phyloP scores from a whole-genome alignment of 2,113 vertebrate species.

The Burhinus oedicnemus region DNA sequence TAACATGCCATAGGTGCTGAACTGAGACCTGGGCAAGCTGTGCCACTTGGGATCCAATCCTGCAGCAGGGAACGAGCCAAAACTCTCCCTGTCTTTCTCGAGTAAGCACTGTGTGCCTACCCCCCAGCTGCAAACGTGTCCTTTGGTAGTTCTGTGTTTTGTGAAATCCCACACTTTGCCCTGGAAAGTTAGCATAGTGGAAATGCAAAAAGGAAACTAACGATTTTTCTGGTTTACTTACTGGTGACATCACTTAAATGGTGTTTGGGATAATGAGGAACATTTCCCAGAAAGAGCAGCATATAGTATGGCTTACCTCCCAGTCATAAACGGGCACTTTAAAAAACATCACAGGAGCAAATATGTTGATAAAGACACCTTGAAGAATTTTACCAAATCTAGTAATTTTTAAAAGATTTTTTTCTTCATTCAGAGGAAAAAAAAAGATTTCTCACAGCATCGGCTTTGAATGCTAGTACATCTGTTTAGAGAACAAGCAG shows the following conservation, averaged over 20 bases:
- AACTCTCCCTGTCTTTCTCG: accelerated
- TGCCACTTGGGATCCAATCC: neutral
- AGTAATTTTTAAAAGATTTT: neutral
- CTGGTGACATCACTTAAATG: accelerated
- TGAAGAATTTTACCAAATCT: neutral
- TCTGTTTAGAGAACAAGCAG: neutral
- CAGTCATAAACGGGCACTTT: neutral
- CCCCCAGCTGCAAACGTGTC: accelerated
- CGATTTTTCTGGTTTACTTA: accelerated
- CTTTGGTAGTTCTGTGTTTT: too few relatives aligned
- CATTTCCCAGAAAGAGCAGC: neutral
- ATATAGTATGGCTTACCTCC: accelerated
- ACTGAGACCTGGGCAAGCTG: neutral
- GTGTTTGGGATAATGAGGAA: accelerated
- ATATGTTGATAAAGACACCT: neutral
- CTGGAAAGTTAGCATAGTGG: neutral
- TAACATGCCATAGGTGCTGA: neutral
- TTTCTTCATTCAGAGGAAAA: neutral
- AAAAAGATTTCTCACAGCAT: neutral
- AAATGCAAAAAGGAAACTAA: neutral
- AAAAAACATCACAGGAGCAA: neutral
- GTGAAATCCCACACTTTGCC: neutral
- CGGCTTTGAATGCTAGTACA: neutral
- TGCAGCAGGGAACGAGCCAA: neutral
- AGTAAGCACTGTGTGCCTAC: neutral